A percentile compares a stretch with the other conserved stretches of the same genome.
phyloP scores from a whole-genome alignment of 2,113 vertebrate species.

The Plecotus auritus region DNA sequence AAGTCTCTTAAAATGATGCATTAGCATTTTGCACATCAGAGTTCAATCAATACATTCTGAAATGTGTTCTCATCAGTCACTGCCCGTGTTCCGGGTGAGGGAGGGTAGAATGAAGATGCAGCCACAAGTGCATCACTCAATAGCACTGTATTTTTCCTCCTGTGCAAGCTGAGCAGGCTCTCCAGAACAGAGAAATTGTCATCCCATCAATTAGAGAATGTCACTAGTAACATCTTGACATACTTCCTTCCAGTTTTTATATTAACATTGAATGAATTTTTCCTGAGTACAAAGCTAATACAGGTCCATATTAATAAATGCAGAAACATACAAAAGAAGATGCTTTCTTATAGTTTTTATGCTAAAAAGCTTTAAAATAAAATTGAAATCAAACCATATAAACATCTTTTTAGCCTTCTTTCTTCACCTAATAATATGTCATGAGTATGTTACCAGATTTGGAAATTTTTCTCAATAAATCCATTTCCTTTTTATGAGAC shows the following conservation, averaged over 20 bases:
- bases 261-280: constrained; percentile 21
- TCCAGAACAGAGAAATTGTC: background rate
- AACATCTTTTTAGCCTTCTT: background rate
- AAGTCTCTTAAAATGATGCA: background rate
- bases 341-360: background rate
- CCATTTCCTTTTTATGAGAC: background rate
- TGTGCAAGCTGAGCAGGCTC: background rate
- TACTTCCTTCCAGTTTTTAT: background rate
- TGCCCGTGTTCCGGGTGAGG: background rate
- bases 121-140: background rate
- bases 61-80: background rate
- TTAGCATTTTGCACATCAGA: background rate
- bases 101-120: background rate
- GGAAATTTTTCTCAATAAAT: background rate
- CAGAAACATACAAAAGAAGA: background rate
- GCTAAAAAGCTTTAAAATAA: constrained; percentile 43
- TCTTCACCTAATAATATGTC: background rate
- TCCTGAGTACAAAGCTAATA: background rate
- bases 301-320: background rate
- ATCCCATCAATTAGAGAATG: background rate
- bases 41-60: background rate
- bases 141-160: background rate
- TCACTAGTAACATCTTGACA: background rate
- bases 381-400: background rate
- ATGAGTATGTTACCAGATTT: constrained; percentile 2